Conservation (phyloP, 2,797 vertebrate genomes). For the Danio choprae region DNA sequence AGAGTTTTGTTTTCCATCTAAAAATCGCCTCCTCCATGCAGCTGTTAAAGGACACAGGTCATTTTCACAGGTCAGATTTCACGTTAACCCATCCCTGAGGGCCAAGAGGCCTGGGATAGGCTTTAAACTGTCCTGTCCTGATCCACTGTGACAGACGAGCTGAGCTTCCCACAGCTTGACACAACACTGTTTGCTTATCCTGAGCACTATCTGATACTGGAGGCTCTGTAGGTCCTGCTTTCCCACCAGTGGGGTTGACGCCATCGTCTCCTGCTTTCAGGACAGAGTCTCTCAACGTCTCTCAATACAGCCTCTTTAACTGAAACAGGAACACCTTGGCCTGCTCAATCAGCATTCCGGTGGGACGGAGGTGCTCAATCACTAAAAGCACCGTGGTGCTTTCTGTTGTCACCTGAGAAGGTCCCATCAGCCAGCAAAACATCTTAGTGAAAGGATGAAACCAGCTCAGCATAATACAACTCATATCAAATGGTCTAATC, state of each 20-base stretch:
- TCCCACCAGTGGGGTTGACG: slow-evolving; percentile 53
- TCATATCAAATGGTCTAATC: slow-evolving; percentile 46
- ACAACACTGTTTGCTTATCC: slow-evolving; percentile 53
- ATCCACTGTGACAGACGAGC: slow-evolving; percentile 32
- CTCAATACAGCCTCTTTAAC: slow-evolving; percentile 43
- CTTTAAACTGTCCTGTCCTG: slow-evolving; percentile 38
- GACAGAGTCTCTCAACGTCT: slow-evolving; percentile 24
- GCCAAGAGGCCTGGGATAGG: slow-evolving; percentile 6
- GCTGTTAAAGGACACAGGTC: neutral
- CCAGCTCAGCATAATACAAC: slow-evolving; percentile 46
- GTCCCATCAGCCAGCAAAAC: slow-evolving; percentile 43
- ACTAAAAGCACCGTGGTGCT: slow-evolving; percentile 32
- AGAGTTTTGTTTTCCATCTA: neutral
- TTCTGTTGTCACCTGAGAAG: slow-evolving; percentile 37
- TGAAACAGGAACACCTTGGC: slow-evolving; percentile 46
- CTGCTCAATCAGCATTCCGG: neutral
- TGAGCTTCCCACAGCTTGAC: slow-evolving; percentile 41
- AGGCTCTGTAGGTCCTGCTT: slow-evolving; percentile 41
- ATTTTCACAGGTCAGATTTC: slow-evolving; percentile 29
- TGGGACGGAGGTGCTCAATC: slow-evolving; percentile 23
- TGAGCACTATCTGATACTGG: slow-evolving; percentile 47
- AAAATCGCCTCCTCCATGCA: neutral
- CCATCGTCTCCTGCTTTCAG: slow-evolving; percentile 39
- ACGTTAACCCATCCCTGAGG: slow-evolving; percentile 27
- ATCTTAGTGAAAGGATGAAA: slow-evolving; percentile 42